Conservation (phyloP, 2,888 invertebrate genomes). For the Mayetiola destructor region DNA sequence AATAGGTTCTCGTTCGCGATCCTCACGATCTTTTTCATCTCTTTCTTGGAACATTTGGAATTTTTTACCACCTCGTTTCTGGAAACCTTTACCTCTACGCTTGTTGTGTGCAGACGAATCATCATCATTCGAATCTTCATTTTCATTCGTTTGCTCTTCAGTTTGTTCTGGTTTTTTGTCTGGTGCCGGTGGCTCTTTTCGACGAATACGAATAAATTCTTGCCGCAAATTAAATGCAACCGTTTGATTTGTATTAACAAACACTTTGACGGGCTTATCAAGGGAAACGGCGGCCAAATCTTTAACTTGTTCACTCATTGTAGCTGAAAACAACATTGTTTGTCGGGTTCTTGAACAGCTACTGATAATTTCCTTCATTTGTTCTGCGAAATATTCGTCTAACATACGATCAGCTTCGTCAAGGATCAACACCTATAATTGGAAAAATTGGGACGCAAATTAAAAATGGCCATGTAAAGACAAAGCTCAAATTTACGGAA, state of each 20-base stretch:
- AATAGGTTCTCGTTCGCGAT: constrained; percentile 61
- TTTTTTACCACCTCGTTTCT: constrained; percentile 5
- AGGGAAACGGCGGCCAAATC: constrained; percentile 88
- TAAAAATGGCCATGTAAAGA: too few relatives aligned
- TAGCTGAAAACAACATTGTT: constrained; percentile 95
- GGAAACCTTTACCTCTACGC: background rate
- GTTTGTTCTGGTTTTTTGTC: constrained; percentile 45
- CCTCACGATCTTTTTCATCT: background rate
- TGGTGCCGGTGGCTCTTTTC: constrained; percentile 75
- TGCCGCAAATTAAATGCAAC: constrained; percentile 91
- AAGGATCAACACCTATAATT: constrained; percentile 40
- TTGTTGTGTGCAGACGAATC: background rate
- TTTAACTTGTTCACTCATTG: constrained; percentile 97
- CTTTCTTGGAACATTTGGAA: background rate
- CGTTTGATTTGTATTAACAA: constrained; percentile 90
- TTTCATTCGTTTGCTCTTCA: background rate
- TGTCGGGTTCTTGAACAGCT: constrained; percentile 84
- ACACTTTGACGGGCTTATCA: constrained; percentile 82
- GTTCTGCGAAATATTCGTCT: constrained; percentile 96
- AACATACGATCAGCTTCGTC: constrained; percentile 76
- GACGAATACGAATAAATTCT: constrained; percentile 89
- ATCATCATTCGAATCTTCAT: background rate
- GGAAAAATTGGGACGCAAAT: too few relatives aligned
- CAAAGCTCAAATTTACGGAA: background rate
- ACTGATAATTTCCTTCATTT: constrained; percentile 95